Evolutionary conservation across 1,140 invertebrate genomes (phyloP).

Genomic region (Melipona quadrifasciata): DNA sequence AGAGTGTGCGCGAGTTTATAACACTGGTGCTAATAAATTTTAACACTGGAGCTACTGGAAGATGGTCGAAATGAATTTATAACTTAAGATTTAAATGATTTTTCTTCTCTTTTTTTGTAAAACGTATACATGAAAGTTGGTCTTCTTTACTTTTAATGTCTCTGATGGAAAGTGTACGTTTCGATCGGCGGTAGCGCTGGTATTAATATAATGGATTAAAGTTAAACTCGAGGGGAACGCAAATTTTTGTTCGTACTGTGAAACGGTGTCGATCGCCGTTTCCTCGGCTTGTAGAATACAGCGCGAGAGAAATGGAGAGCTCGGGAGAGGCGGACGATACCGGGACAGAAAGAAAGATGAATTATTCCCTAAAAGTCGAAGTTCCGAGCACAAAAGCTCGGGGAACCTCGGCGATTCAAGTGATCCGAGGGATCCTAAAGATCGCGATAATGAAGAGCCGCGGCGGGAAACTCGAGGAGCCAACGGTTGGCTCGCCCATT

Average conservation of each 20-base stretch:
- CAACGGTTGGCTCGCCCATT: background rate
- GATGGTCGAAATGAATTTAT: no score
- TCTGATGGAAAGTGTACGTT: no score
- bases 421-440: conserved; percentile 18
- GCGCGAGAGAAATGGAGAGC: background rate
- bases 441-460: conserved; percentile 29
- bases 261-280: background rate
- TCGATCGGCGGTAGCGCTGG: no score
- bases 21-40: no score
- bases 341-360: background rate
- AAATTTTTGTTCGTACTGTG: no score
- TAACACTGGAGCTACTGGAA: no score
- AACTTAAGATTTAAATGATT: no score
- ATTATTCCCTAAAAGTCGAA: conserved; percentile 8
- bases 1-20: background rate
- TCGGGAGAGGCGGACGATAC: background rate
- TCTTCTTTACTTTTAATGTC: no score
- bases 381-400: conserved; percentile 13
- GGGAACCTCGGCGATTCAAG: background rate
- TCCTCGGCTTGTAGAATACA: background rate
- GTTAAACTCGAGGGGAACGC: no score
- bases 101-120: no score
- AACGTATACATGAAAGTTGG: background rate
- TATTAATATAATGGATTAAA: no score
- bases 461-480: background rate